These are phyloP conservation scores for Trialeurodes vaporariorum DNA, from an alignment of 1,140 invertebrate species.

Conservation along the genomic window DNA sequence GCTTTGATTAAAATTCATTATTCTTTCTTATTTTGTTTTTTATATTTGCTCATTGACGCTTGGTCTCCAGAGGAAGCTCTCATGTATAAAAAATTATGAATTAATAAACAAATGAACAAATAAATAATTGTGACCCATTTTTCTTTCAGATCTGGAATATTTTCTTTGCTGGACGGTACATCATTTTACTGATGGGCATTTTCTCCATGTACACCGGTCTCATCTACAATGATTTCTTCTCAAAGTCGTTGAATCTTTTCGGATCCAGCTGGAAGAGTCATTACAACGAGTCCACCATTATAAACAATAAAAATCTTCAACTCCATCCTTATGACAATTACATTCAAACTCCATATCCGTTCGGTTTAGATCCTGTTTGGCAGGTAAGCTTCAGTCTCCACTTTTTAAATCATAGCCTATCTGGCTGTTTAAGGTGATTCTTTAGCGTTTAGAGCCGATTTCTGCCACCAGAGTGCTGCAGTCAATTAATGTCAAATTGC, in stretches of 20 bases:
- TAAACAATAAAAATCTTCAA: constrained; percentile 43
- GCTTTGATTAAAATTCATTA: too few species aligned
- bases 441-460: too few species aligned
- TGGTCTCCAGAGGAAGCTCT: too few species aligned
- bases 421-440: too few species aligned
- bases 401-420: too few species aligned
- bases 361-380: constrained; percentile 93
- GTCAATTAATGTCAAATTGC: too few species aligned
- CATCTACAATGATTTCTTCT: constrained; percentile 98
- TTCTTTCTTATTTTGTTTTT: too few species aligned
- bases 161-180: constrained; percentile 96
- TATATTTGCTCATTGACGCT: too few species aligned
- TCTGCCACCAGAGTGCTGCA: too few species aligned
- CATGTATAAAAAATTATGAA: too few species aligned
- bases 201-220: constrained; percentile 98
- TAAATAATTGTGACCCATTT: too few species aligned
- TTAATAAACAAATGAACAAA: too few species aligned
- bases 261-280: constrained; percentile 72
- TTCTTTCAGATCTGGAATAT: constrained; percentile 85
- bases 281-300: constrained; percentile 41
- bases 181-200: constrained; percentile 93
- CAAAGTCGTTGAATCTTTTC: constrained; percentile 94
- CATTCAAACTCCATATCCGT: constrained; percentile 58
- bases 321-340: constrained; percentile 50
- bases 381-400: constrained; percentile 52